Evolutionary conservation across 2,888 invertebrate species (phyloP), one percentile per base, ranked within the genome.

Genomic region (Kuschelorhynchus macadamiae): DNA sequence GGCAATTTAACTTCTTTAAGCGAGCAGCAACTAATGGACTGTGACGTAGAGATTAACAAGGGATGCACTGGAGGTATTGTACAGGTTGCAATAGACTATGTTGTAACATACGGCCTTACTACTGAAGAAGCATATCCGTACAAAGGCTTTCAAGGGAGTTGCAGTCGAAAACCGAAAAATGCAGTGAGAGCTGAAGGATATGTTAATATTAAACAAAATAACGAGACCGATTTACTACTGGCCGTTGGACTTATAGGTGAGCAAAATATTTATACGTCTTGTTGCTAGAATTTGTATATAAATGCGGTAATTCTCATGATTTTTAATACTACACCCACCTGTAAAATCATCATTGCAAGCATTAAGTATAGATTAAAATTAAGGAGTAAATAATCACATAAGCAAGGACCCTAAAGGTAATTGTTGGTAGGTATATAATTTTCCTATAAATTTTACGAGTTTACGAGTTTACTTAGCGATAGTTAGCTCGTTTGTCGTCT

Each of bases 21-120:
- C 0, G 79, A 79, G 33, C 84, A 84, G 64, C 79, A 82, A 65
- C 72, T 84, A 20, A 73, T 84, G 5, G 84, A 84, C 66, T 84
- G 84, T 61, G 80, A 80, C 25, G 80, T 79, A 4, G 75, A 76
- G n/a, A 79, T 80, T n/a, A 78, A 75, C 57, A 74, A 76, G 75
- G 84, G 83, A 2, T 84, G 83, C 63, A 77, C 79, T 9, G 83
- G 83, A 52, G 83, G 83, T 16, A 79, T 79, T 21, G 80, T 81
- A 56, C 81, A 82, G 41, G 79, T 81, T 14, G 84, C 80, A 1
- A 82, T 82, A 41, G 80, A 81, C 55, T 84, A 82, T 56, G 79
- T 83, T 7, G 77, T 79, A 1, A 79, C 81, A 49, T 77, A 82
- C 63, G 83, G 83, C 4, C 72, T 83, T 2, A 77, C 81, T 5